Evolutionary conservation across 2,888 invertebrate species (phyloP).

Genomic region (Scaptodrosophila latifasciaeformis): DNA sequence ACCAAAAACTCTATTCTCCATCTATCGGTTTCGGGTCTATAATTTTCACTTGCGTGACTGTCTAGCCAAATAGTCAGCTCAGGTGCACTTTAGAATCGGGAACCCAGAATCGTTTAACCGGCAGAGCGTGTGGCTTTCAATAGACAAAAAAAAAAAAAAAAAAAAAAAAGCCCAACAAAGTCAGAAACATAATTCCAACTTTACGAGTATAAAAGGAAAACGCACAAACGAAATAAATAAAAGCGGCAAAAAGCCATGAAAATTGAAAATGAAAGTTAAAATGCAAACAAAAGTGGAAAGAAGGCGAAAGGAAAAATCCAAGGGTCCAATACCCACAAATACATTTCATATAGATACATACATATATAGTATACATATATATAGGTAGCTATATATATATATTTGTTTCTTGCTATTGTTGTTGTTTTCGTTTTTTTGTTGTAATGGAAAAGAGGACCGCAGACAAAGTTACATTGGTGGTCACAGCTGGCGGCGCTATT

Average conservation of each 20-base stretch:
- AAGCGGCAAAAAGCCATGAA: constrained; percentile 38
- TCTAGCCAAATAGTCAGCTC: constrained; percentile 37
- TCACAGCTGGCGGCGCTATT: constrained; percentile 44
- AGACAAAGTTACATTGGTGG: constrained; percentile 41
- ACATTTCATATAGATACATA: no score
- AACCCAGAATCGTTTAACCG: constrained; percentile 3
- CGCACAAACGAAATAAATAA: constrained; percentile 35
- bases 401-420: constrained; percentile 11
- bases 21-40: background rate
- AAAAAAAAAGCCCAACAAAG: constrained; percentile 23
- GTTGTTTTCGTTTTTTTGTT: no score
- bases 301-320: constrained; percentile 7
- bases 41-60: constrained; percentile 10
- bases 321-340: background rate
- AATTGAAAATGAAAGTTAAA: constrained; percentile 63
- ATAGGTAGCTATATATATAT: no score
- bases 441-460: constrained; percentile 17
- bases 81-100: constrained; percentile 49
- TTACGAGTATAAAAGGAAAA: no score
- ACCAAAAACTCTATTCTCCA: no score
- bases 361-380: no score
- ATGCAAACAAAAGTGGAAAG: constrained; percentile 21
- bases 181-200: no score
- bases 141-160: no score
- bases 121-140: no score